Conservation (phyloP, 1,140 invertebrate genomes). For the Drosophila rhopaloa region DNA sequence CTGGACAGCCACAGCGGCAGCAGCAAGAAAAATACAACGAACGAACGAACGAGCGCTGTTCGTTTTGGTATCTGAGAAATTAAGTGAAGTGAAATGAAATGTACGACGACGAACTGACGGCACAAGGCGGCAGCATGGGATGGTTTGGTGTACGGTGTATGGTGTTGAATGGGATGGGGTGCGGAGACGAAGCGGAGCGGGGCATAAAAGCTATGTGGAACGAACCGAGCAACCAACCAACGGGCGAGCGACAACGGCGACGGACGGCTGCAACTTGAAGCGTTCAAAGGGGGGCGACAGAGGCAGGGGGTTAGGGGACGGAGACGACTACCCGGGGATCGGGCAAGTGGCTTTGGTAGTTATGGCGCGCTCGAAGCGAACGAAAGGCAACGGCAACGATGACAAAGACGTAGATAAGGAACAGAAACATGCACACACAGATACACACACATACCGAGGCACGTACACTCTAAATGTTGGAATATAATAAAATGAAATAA, state of each 20-base stretch:
- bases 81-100: slow-evolving; percentile 83
- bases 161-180: slow-evolving; percentile 5
- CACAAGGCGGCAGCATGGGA: slow-evolving; percentile 61
- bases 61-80: slow-evolving; percentile 82
- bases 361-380: slow-evolving; percentile 78
- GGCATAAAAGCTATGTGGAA: slow-evolving; percentile 77
- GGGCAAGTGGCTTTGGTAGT: slow-evolving; percentile 71
- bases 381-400: slow-evolving; percentile 66
- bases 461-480: slow-evolving; percentile 56
- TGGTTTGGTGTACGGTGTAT: slow-evolving; percentile 36
- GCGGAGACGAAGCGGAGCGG: slow-evolving; percentile 42
- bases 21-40: slow-evolving; percentile 66
- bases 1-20: slow-evolving; percentile 38
- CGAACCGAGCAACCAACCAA: slow-evolving; percentile 46
- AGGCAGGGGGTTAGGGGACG: slow-evolving; percentile 14
- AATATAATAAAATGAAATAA: slow-evolving; percentile 79
- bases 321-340: slow-evolving; percentile 38
- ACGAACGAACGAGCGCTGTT: slow-evolving; percentile 56
- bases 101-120: slow-evolving; percentile 80
- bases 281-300: slow-evolving; percentile 24
- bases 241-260: slow-evolving; percentile 45
- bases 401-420: slow-evolving; percentile 82
- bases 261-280: slow-evolving; percentile 73
- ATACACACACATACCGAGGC: slow-evolving; percentile 37
- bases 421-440: slow-evolving; percentile 68